A percentile compares a stretch with the other conserved stretches of the same genome.
These are phyloP conservation scores for Lepidocyrtoides sp. DNA, from an alignment of 2,888 invertebrate species.

Conservation along the genomic window DNA sequence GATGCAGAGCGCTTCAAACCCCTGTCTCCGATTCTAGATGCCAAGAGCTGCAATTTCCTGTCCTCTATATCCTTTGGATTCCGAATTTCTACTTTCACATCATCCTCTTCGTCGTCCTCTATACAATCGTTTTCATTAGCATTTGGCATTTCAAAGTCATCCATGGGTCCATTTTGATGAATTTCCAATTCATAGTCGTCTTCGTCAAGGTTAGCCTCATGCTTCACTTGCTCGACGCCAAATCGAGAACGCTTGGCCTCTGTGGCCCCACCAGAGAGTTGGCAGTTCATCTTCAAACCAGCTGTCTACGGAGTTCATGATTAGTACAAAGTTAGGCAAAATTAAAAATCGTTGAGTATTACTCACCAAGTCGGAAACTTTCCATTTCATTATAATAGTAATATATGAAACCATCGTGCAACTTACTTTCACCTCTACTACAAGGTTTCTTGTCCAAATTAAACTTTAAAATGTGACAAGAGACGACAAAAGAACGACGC, in stretches of 20 bases:
- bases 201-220: conserved; percentile 44
- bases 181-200: conserved; percentile 67
- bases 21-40: neutral
- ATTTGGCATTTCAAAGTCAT: conserved; percentile 17
- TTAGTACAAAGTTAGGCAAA: no score
- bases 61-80: conserved; percentile 14
- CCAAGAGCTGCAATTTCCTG: neutral
- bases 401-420: no score
- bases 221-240: neutral
- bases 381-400: neutral
- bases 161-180: conserved; percentile 45
- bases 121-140: conserved; percentile 22
- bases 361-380: neutral
- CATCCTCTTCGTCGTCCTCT: conserved; percentile 56
- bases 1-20: neutral
- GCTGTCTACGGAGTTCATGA: no score
- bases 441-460: no score
- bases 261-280: conserved; percentile 5
- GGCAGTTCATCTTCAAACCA: neutral
- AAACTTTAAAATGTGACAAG: no score
- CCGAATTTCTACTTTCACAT: conserved; percentile 64
- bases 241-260: conserved; percentile 69
- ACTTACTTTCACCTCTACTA: neutral
- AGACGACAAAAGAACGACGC: no score
- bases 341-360: no score